phyloP scores from a whole-genome alignment of 2,888 invertebrate genomes.

The Pterostichus madidus region DNA sequence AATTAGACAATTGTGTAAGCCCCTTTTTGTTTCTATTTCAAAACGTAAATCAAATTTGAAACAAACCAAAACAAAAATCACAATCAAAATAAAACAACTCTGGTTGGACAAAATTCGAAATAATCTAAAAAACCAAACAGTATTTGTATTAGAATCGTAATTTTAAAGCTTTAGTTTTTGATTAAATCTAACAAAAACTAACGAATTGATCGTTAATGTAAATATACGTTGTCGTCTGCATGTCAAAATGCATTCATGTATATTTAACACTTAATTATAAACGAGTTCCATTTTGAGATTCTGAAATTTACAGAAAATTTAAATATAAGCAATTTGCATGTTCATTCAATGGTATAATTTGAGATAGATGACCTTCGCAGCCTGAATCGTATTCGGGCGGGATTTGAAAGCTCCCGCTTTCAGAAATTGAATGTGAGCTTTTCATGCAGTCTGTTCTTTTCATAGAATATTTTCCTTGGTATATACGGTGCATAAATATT shows the following conservation, averaged over 20 bases:
- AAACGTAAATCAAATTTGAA: too few relatives aligned
- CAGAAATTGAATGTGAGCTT: constrained; percentile 58
- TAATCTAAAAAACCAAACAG: too few relatives aligned
- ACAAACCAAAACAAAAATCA: too few relatives aligned
- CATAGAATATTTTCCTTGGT: constrained; percentile 38
- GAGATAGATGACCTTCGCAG: constrained; percentile 53
- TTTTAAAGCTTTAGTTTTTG: background rate
- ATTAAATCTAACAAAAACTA: constrained; percentile 14
- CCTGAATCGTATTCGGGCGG: constrained; percentile 20
- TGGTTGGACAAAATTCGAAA: too few relatives aligned
- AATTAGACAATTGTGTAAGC: too few relatives aligned
- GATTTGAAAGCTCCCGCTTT: constrained; percentile 53
- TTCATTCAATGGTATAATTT: constrained; percentile 62
- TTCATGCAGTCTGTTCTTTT: constrained; percentile 48
- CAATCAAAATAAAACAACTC: too few relatives aligned
- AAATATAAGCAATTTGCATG: constrained; percentile 65
- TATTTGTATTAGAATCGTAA: background rate
- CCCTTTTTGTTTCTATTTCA: too few relatives aligned
- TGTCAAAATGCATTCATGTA: constrained; percentile 52
- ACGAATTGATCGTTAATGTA: constrained; percentile 22
- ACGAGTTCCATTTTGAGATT: constrained; percentile 52
- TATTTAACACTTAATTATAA: constrained; percentile 59
- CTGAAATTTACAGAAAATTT: constrained; percentile 58
- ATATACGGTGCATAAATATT: constrained; percentile 49
- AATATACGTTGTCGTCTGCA: background rate